Conservation (phyloP, 64 coral and sea anemone species). For the Cladopsammia gracilis region DNA sequence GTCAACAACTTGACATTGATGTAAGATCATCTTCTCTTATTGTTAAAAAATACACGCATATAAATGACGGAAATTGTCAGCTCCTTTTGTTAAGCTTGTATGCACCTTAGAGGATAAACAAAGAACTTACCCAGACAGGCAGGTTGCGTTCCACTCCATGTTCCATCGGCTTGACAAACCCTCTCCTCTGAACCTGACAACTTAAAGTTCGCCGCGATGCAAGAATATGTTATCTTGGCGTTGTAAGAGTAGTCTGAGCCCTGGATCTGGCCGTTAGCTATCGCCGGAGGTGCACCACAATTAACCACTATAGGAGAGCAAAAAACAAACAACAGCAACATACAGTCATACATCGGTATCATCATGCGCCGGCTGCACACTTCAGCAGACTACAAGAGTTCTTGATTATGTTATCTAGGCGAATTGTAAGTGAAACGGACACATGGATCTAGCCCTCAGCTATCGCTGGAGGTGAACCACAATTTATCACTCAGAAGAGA, state of each 20-base stretch:
- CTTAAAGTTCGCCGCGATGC: slow-evolving; percentile 67
- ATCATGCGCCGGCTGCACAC: too few relatives aligned
- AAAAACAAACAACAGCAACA: background rate
- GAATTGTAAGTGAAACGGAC: slow-evolving; percentile 67
- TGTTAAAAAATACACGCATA: too few relatives aligned
- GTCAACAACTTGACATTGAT: too few relatives aligned
- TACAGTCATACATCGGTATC: background rate
- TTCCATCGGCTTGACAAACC: slow-evolving; percentile 65
- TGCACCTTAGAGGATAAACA: background rate
- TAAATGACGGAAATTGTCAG: too few relatives aligned
- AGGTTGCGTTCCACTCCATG: slow-evolving; percentile 74
- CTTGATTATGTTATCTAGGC: slow-evolving; percentile 69
- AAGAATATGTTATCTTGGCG: slow-evolving; percentile 71
- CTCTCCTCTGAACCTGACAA: slow-evolving; percentile 79
- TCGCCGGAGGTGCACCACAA: slow-evolving; percentile 70
- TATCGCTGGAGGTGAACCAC: slow-evolving; percentile 64
- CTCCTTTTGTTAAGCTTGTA: too few relatives aligned
- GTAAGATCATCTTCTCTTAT: too few relatives aligned
- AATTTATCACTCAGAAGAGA: slow-evolving; percentile 84
- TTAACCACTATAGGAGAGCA: slow-evolving; percentile 67
- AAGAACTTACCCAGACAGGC: slow-evolving; percentile 74
- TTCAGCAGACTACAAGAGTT: too few relatives aligned
- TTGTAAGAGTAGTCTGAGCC: slow-evolving; percentile 77
- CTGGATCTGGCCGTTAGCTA: slow-evolving; percentile 63
- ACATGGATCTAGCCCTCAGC: slow-evolving; percentile 63